A percentile compares a stretch with the other conserved stretches of the same genome.
phyloP scores from a whole-genome alignment of 2,113 vertebrate species.

The Rynchops niger region DNA sequence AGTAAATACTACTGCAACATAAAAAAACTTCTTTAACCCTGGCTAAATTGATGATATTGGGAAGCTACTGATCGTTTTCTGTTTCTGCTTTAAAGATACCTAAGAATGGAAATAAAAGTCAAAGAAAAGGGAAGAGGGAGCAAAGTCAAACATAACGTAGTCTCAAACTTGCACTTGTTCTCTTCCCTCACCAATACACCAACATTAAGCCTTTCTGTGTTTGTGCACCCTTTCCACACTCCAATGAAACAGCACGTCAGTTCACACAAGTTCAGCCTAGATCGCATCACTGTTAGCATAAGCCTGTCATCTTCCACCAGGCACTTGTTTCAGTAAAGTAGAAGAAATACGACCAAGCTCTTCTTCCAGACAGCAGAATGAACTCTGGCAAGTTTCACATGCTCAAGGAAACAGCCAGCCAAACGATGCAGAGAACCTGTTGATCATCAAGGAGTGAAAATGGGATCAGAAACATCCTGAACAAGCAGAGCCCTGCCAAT shows the following conservation, averaged over 20 bases:
- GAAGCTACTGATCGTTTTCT: neutral
- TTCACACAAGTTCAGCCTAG: neutral
- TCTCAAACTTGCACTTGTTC: neutral
- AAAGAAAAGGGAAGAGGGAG: neutral
- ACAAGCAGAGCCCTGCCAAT: neutral
- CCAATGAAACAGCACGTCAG: neutral
- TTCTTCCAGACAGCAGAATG: neutral
- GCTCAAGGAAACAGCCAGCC: neutral
- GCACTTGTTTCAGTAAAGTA: accelerated
- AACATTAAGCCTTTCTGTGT: too few species aligned
- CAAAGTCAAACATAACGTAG: accelerated
- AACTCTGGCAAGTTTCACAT: neutral
- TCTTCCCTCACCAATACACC: accelerated
- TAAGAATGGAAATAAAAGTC: neutral
- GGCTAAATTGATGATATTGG: neutral
- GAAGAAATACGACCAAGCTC: accelerated
- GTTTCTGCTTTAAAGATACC: neutral
- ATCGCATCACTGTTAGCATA: neutral
- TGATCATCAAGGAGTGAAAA: accelerated
- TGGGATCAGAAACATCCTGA: neutral
- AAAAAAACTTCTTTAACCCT: neutral
- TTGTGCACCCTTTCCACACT: neutral
- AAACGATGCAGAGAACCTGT: accelerated
- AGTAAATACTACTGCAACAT: neutral
- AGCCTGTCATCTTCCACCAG: neutral